Evolutionary conservation across 2,797 vertebrate genomes (phyloP), one percentile per base, ranked within the genome.

Genomic region (Lerista edwardsae): DNA sequence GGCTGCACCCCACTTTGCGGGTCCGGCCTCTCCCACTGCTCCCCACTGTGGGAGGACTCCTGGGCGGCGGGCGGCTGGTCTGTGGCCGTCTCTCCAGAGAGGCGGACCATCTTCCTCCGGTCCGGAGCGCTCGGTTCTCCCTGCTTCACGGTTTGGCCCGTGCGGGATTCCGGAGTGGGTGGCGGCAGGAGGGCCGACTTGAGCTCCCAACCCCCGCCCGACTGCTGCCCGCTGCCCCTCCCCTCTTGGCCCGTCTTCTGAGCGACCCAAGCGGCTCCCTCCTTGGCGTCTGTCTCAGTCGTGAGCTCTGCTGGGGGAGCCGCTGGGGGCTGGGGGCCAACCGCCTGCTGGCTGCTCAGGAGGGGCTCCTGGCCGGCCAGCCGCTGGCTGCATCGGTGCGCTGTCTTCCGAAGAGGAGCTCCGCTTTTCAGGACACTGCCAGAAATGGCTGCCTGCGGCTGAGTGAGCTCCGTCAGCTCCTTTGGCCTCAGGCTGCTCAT

Each of bases 221-320:
- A 76, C 47, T 86, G 85, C 68, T 82, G 85, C 14, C 80, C 15
- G 55, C 31, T 59, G 29, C 41, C 78, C n/a, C 64, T 82, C 80
- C 73, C 62, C 12, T 65, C 57, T 31, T 51, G 41, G 23, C 65
- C 69, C 0, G 80, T 78, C 72, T 41, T 71, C 2, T 23, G 74
- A 19, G 19, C 65, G 76, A 79, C 39, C 67, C 85, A 73, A 34
- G 31, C 34, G 1, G 6, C 10, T 0, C 67, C 44, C 39, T 87
- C 81, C 6, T 39, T 31, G 2, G 71, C 10, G 5, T 27, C 27
- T 2, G 3, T 6, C 2, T 61, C 67, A 1, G n/a, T 76, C 31
- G 14, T 14, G 8, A 15, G 57, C 6, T 59, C 57, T 27, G 51
- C 65, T 8, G 3, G 17, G 21, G 41, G 64, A 31, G 55, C 31